Base-by-base conservation (phyloP, 2,113 vertebrate species). In the Corvus hawaiiensis region DNA sequence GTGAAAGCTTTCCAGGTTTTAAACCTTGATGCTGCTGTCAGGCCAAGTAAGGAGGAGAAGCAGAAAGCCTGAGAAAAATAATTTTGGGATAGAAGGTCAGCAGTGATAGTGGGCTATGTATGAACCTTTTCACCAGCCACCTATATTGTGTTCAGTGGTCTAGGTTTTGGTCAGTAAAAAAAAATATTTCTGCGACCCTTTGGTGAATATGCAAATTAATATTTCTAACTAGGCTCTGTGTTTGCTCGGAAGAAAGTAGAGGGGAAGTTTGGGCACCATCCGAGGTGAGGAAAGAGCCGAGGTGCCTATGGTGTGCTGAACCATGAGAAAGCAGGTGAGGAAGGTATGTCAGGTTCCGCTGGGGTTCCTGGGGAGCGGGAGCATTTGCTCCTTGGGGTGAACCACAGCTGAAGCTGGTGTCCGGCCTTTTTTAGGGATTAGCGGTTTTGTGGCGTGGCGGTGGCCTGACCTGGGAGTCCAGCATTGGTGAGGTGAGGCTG, bases 341-440 rank as follows among this genome's bases (percentile, higher is more conserved):
- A 84, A 82, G 66, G 28, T 22, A 14, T 0, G 1, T 26, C 0
- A 0, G 9, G 32, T 28, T 46, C 35, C 0, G 0, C 49, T 21
- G 54, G 4, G 21, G 10, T 22, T 76, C 20, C 35, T 32, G 67
- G 16, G 16, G 21, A 54, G 75, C 24, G 11, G 72, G n/a, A 86
- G 13, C 0, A 1, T 74, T 62, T 61, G 13, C 15, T 73, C 13
- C 32, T 76, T 17, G 39, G 27, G 19, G 11, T 43, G 51, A 88
- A 16, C 11, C 30, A 11, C 28, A 67, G 35, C 16, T 44, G 14
- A 76, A 75, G 56, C 14, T 18, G 13, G 16, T 3, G 1, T 26
- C 51, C 46, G 28, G 8, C 51, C 15, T 43, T 20, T 56, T 71
- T 16, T 5, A 63, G 51, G 43, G 15, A 37, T 90, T 71, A 32